Conservation (phyloP, 1,140 invertebrate species). For the Odontomachus brunneus region DNA sequence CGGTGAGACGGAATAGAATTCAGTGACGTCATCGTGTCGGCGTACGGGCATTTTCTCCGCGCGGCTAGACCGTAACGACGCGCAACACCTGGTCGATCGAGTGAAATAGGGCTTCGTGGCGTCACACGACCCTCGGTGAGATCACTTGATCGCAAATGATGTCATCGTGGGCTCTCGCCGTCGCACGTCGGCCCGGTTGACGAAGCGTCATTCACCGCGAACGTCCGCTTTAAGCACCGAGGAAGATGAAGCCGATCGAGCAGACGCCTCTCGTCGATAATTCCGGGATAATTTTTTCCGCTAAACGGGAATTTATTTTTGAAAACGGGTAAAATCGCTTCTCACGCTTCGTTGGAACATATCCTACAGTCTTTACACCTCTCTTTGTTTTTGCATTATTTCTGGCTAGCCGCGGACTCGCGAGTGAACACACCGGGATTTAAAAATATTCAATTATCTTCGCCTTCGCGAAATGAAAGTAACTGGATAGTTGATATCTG, state of each 20-base stretch:
- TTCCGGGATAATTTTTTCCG: constrained; percentile 15
- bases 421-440: no score
- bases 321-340: not conserved
- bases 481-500: constrained; percentile 11
- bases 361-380: not conserved
- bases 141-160: constrained; percentile 44
- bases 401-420: not conserved
- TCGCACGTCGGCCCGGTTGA: not conserved
- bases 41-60: constrained; percentile 1
- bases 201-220: constrained; percentile 17
- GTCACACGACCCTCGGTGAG: constrained; percentile 38
- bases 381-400: constrained; percentile 24
- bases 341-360: not conserved
- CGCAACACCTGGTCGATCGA: constrained; percentile 45
- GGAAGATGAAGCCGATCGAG: constrained; percentile 10
- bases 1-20: constrained; percentile 15
- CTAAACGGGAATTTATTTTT: constrained; percentile 5
- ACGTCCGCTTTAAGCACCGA: constrained; percentile 12
- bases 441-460: not conserved
- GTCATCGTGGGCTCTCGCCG: not conserved
- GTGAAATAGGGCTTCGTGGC: constrained; percentile 47
- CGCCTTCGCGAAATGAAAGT: not conserved
- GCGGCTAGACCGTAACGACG: not conserved
- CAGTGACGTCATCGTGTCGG: constrained; percentile 35
- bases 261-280: not conserved